Percentiles rank a stretch among this genome's conserved stretches.
phyloP scores from a whole-genome alignment of 2,113 vertebrate species.

The Varanus komodoensis region DNA sequence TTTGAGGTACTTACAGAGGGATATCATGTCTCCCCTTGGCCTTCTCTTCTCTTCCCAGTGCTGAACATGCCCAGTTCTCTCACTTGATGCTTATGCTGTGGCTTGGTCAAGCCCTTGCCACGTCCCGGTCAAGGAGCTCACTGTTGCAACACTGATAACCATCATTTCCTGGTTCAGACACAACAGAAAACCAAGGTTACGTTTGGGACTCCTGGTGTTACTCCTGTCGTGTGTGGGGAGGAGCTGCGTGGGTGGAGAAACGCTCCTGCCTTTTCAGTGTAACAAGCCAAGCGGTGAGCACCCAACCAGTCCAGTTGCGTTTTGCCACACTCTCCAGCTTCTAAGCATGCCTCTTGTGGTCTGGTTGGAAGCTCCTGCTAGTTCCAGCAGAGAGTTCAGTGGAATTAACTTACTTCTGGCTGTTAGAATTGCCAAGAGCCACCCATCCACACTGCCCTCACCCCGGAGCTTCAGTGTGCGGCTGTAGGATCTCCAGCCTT shows the following conservation, averaged over 20 bases:
- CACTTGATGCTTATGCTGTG: not conserved
- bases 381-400: constrained; percentile 23
- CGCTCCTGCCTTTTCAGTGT: no score
- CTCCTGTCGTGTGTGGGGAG: no score
- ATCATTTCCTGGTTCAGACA: no score
- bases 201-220: no score
- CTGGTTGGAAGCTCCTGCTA: constrained; percentile 4
- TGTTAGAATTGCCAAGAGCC: constrained; percentile 17
- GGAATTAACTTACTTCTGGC: constrained; percentile 33
- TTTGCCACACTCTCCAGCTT: constrained; percentile 35
- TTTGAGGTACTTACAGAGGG: no score
- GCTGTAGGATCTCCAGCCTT: not conserved
- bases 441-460: not conserved
- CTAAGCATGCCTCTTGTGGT: constrained; percentile 2
- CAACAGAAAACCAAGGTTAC: no score
- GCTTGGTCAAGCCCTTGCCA: not conserved
- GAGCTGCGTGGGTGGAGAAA: no score
- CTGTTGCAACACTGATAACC: no score
- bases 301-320: not conserved
- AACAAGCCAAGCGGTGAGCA: no score
- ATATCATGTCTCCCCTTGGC: no score
- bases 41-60: no score
- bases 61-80: no score
- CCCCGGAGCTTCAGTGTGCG: not conserved
- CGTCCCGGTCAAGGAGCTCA: not conserved